Base-by-base conservation (phyloP, 2,113 vertebrate genomes). In the Pantherophis guttatus region DNA sequence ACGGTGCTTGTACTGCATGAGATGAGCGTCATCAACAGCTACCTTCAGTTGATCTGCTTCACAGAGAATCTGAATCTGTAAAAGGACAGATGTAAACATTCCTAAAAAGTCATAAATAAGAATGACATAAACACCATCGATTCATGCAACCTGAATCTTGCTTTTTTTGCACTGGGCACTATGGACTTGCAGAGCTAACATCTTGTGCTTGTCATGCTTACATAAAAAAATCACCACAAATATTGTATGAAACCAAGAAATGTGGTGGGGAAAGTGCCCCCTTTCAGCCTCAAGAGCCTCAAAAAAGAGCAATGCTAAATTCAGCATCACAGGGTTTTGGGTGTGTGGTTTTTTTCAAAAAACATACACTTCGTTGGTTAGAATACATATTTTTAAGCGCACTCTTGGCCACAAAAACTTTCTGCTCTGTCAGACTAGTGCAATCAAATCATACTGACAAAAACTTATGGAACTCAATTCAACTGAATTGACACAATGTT, bases 21-120 rank as follows among this genome's bases (percentile, higher is more conserved):
- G 52, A 86, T 96, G 97, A 29, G 92, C 92, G 1, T 97, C 97
- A 5, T 97, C 97, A 92, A 97, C 96, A 0, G 96, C 95, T 19
- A 98, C 94, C 93, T 96, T 97, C 88, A 95, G 96, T 70, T 95
- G 88, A 17, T 97, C 94, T 1, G 54, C 1, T 62, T 98, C 97
- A 89, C 94, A 94, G 87, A 97, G 94, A 12, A 98, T 90, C 87
- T 96, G 96, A 12, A 98, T 93, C 97, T 98, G 95, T 39, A 95
- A 94, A 52, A 26, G n/a, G 6, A 54, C 17, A 59, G 75, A 6
- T 48, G 90, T 8, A 50, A 12, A 58, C 39, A 17, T 88, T 15
- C 17, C 53, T 24, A 5, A 75, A 75, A 52, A 29, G 24, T 52
- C 6, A 50, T 87, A 44, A 75, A n/a, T 70, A 70, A 39, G 7